These are phyloP conservation scores for Takifugu rubripes DNA, from an alignment of 2,797 vertebrate species.

Conservation along the genomic window DNA sequence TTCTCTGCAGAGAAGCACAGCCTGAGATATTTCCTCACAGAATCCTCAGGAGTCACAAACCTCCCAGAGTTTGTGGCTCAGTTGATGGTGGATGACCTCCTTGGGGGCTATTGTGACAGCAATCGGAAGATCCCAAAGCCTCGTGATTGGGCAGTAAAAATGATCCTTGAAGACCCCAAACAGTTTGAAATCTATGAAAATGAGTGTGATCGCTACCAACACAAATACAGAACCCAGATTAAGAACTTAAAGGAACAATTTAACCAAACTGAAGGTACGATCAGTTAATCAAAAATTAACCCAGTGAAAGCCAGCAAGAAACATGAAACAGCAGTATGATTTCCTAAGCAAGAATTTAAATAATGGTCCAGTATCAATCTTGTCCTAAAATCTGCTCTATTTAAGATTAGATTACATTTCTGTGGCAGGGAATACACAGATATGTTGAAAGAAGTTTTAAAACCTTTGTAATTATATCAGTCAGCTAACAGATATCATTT, in stretches of 20 bases:
- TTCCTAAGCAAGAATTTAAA: background rate
- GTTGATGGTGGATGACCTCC: background rate
- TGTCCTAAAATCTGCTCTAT: too few relatives aligned
- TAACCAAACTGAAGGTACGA: background rate
- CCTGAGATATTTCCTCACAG: background rate
- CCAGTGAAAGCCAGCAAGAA: background rate
- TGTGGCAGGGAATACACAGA: too few relatives aligned
- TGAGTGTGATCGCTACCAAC: background rate
- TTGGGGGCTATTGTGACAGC: background rate
- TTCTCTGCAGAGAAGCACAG: background rate
- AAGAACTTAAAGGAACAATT: background rate
- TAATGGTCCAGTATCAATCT: too few relatives aligned
- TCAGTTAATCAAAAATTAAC: background rate
- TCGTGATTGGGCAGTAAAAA: background rate
- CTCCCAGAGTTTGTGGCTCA: conserved; percentile 1
- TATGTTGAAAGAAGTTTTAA: too few relatives aligned
- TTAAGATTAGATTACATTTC: too few relatives aligned
- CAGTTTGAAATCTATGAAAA: background rate
- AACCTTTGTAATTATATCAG: background rate
- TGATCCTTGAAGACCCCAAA: background rate
- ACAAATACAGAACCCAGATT: background rate
- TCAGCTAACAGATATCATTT: background rate
- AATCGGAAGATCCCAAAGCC: background rate
- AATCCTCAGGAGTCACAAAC: background rate
- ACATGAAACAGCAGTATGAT: background rate